These are phyloP conservation scores for Electrona antarctica DNA, from an alignment of 2,113 vertebrate genomes.

Conservation along the genomic window DNA sequence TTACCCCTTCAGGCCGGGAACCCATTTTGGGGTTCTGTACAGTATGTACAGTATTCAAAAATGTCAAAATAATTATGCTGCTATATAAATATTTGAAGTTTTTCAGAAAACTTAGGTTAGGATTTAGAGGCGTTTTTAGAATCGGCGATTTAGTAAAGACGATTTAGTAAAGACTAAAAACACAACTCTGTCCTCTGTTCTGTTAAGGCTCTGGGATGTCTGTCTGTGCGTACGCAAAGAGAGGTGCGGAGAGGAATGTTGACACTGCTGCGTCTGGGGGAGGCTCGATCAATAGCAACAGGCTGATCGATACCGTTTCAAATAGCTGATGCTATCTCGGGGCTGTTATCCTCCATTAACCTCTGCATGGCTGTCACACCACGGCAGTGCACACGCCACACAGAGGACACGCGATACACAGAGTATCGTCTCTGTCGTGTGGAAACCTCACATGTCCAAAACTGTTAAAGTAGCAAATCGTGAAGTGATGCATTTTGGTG, in stretches of 20 bases:
- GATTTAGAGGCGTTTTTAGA: no score
- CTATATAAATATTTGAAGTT: no score
- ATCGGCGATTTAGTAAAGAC: no score
- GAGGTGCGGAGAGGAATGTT: neutral
- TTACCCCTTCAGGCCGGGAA: no score
- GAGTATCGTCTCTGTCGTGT: neutral
- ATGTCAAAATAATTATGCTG: no score
- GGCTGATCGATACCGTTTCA: conserved; percentile 3
- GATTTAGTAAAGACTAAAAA: neutral
- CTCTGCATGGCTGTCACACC: conserved; percentile 16
- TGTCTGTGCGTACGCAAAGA: neutral
- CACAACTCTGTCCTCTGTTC: neutral
- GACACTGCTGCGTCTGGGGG: neutral
- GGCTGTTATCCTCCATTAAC: neutral
- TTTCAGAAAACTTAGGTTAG: no score
- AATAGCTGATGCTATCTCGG: conserved; percentile 12
- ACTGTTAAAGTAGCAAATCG: no score
- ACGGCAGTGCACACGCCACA: neutral
- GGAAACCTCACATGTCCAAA: no score
- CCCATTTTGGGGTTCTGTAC: no score
- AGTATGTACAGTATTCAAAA: no score
- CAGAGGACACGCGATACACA: neutral
- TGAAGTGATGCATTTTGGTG: no score
- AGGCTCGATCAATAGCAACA: neutral
- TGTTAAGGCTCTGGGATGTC: neutral